Conservation (phyloP, 2,113 vertebrate species). For the Coptodon rendalli region DNA sequence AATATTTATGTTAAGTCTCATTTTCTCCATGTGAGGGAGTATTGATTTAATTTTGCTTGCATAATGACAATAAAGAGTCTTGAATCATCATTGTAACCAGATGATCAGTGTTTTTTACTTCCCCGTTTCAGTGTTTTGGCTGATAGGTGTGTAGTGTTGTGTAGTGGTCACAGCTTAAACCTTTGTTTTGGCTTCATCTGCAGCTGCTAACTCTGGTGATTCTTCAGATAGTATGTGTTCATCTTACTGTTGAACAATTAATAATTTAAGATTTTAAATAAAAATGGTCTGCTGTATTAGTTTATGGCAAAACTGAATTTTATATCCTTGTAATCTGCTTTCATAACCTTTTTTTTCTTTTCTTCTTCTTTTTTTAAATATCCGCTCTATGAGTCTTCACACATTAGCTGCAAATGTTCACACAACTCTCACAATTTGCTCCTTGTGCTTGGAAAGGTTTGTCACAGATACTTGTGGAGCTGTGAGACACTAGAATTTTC, state of each 20-base stretch:
- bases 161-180: background rate
- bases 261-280: background rate
- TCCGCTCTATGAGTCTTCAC: background rate
- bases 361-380: background rate
- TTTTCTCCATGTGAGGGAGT: background rate
- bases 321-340: background rate
- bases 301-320: background rate
- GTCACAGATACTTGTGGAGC: background rate
- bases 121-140: background rate
- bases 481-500: background rate
- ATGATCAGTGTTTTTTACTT: background rate
- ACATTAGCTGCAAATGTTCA: constrained; percentile 11
- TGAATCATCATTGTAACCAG: background rate
- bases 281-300: background rate
- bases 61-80: background rate
- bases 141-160: background rate
- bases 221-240: background rate
- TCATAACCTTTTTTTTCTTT: background rate
- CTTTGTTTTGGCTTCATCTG: background rate
- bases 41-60: background rate
- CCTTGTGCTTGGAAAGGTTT: background rate
- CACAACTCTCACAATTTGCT: background rate
- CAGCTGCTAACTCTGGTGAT: background rate
- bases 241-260: background rate
- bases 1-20: background rate